Evolutionary conservation across 2,888 invertebrate species (phyloP).

Genomic region (Xestia c-nigrum): DNA sequence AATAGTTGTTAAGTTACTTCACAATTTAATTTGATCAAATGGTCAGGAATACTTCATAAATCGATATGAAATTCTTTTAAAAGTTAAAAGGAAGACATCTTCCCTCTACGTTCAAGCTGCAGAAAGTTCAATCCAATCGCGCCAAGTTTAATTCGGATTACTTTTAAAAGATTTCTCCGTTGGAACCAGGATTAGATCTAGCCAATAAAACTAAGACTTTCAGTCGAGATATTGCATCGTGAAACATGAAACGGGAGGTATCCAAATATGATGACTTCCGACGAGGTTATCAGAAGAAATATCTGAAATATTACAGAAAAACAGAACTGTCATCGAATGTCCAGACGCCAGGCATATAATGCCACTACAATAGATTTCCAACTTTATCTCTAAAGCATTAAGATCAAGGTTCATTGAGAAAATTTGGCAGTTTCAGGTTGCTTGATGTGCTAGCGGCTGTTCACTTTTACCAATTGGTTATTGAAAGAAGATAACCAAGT

Average conservation of each 20-base stretch:
- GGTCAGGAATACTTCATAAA: background rate
- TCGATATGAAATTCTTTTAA: conserved; percentile 21
- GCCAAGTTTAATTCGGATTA: conserved; percentile 46
- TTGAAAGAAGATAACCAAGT: background rate
- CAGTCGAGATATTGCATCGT: conserved; percentile 5
- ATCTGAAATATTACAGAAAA: background rate
- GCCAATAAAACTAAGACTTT: conserved; percentile 25
- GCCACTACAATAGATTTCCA: no score
- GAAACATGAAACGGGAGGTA: background rate
- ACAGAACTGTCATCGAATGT: background rate
- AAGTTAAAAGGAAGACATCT: background rate
- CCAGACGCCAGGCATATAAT: background rate
- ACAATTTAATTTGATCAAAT: background rate
- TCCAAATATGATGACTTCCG: background rate
- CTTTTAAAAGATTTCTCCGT: conserved; percentile 42
- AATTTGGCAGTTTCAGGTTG: no score
- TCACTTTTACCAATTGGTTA: background rate
- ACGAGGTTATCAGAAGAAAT: background rate
- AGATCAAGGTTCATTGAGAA: no score
- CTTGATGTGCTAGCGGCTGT: background rate
- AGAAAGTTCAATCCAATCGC: conserved; percentile 46
- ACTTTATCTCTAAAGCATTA: no score
- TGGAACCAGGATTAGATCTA: conserved; percentile 32
- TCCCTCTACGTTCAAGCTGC: conserved; percentile 9
- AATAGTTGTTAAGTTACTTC: background rate